These are phyloP conservation scores for Hafferia zeledoni DNA, from an alignment of 2,797 vertebrate genomes.

Conservation along the genomic window DNA sequence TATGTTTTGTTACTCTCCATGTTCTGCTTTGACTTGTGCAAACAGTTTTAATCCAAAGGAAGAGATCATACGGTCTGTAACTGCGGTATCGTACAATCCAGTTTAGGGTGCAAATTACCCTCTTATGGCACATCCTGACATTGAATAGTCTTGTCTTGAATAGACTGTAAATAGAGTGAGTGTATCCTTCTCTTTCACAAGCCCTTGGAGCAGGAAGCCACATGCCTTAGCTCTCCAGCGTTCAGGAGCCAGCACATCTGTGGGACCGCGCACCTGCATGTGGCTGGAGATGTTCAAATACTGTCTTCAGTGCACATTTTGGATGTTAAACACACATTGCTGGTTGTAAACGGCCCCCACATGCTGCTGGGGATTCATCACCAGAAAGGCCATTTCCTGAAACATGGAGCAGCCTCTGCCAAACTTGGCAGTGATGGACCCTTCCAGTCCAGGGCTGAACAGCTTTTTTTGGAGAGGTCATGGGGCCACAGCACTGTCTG, in stretches of 20 bases:
- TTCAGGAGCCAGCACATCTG: conserved; percentile 7
- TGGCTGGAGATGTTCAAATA: neutral
- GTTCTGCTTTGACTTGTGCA: conserved; percentile 53
- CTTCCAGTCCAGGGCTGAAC: neutral
- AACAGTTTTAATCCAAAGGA: conserved; percentile 46
- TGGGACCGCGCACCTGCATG: neutral
- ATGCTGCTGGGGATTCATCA: neutral
- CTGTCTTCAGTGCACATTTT: neutral
- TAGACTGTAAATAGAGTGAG: neutral
- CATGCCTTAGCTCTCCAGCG: neutral
- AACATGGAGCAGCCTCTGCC: accelerated
- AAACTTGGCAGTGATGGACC: neutral
- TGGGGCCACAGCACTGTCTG: neutral
- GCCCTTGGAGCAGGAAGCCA: neutral
- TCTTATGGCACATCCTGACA: neutral
- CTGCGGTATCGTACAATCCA: neutral
- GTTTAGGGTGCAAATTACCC: neutral
- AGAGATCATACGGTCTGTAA: neutral
- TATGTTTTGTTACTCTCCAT: conserved; percentile 55
- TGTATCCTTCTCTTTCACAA: neutral
- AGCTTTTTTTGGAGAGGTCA: neutral
- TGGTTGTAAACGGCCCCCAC: neutral
- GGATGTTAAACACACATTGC: neutral
- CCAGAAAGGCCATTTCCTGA: neutral
- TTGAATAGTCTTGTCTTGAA: neutral